Conservation (phyloP, 1,140 invertebrate genomes). For the Papilio glaucus region DNA sequence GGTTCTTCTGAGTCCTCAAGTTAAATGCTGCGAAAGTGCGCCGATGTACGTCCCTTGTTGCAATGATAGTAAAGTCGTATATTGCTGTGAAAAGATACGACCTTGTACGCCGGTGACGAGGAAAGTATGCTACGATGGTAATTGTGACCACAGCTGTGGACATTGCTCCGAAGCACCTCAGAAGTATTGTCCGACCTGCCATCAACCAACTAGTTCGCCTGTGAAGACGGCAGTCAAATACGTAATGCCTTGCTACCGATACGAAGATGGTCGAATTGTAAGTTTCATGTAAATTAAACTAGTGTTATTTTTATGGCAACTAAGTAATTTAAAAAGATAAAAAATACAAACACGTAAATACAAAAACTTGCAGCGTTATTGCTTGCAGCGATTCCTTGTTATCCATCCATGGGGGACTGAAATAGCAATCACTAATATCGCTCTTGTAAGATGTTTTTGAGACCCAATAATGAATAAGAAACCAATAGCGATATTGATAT, state of each 20-base stretch:
- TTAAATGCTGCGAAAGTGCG: conserved; percentile 53
- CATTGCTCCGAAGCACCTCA: conserved; percentile 37
- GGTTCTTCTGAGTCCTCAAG: conserved; percentile 52
- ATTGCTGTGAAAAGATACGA: conserved; percentile 53
- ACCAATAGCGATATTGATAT: too few relatives aligned
- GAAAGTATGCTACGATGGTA: conserved; percentile 37
- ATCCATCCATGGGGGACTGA: too few relatives aligned
- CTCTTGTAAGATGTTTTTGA: too few relatives aligned
- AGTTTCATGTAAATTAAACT: conserved; percentile 46
- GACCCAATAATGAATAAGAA: too few relatives aligned
- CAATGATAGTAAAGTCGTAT: conserved; percentile 50
- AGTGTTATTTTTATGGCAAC: not conserved
- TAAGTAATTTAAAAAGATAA: not conserved
- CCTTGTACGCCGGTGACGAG: conserved; percentile 24
- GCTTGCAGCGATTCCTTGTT: too few relatives aligned
- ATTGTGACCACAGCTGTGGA: conserved; percentile 22
- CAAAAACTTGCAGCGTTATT: too few relatives aligned
- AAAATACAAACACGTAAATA: too few relatives aligned
- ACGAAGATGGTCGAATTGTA: conserved; percentile 78
- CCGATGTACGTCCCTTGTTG: conserved; percentile 63
- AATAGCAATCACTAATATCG: too few relatives aligned
- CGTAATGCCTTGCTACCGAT: conserved; percentile 74
- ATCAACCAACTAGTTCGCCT: conserved; percentile 54
- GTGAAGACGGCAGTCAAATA: conserved; percentile 68
- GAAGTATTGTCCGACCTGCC: conserved; percentile 49